phyloP scores from a whole-genome alignment of 2,888 invertebrate species.

The Lapara coniferarum region DNA sequence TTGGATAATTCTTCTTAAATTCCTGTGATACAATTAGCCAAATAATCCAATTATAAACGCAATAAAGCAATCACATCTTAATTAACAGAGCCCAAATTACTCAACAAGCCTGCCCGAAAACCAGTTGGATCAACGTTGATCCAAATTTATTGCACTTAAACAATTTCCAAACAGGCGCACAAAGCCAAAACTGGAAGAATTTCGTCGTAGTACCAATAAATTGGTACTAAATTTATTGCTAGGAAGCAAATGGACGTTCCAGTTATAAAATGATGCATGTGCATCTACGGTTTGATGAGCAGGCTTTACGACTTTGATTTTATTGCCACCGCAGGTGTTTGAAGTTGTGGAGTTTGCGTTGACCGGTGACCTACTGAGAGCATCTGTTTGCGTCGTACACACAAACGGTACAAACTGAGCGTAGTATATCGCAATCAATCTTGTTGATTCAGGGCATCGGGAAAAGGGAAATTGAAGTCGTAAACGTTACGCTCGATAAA shows the following conservation, averaged over 20 bases:
- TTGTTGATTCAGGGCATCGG: slow-evolving; percentile 31
- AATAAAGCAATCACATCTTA: neutral
- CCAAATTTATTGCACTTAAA: slow-evolving; percentile 8
- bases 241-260: slow-evolving; percentile 16
- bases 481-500: slow-evolving; percentile 10
- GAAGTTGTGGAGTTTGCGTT: slow-evolving; percentile 33
- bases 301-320: slow-evolving; percentile 26
- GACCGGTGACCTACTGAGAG: slow-evolving; percentile 56
- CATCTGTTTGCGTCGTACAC: slow-evolving; percentile 46
- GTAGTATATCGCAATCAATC: slow-evolving; percentile 11
- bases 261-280: slow-evolving; percentile 27
- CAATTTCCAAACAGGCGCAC: neutral
- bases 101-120: neutral
- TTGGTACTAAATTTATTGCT: slow-evolving; percentile 17
- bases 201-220: slow-evolving; percentile 5
- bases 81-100: neutral
- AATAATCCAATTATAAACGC: neutral
- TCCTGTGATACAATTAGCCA: neutral
- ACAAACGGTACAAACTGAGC: slow-evolving; percentile 29
- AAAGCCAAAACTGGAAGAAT: neutral
- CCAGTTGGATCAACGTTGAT: neutral
- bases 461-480: slow-evolving; percentile 29
- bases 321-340: slow-evolving; percentile 32
- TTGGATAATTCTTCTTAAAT: neutral
- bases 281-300: slow-evolving; percentile 24